Conservation (phyloP, 30 jellyfish, hydroid and myxozoan species). For the Pelagia noctiluca region DNA sequence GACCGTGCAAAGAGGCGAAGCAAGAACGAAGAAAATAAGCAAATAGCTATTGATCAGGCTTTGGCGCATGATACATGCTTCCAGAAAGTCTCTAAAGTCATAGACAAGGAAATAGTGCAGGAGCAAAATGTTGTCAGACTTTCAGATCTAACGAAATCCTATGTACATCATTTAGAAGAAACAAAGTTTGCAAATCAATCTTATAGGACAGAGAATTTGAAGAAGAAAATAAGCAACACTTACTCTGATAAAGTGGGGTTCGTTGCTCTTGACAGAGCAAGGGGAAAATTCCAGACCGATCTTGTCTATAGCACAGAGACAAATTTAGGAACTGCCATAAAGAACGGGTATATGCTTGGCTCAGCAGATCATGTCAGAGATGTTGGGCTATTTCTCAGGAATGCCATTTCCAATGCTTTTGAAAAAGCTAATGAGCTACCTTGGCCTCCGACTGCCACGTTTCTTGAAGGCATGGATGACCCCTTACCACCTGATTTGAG, state of each 20-base stretch:
- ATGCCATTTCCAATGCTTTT: conserved; percentile 23
- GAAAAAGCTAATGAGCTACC: conserved; percentile 27
- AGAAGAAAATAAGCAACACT: conserved; percentile 19
- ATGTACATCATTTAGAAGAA: conserved; percentile 1
- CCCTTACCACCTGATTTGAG: conserved; percentile 27
- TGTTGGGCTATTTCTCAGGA: conserved; percentile 29
- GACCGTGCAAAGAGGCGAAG: conserved; percentile 16
- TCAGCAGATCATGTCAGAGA: conserved; percentile 34
- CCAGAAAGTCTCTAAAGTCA: conserved; percentile 28
- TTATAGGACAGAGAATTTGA: background rate
- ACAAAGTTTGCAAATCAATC: conserved; percentile 16
- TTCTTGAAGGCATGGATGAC: conserved; percentile 30
- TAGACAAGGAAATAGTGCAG: background rate
- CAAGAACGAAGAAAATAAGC: conserved; percentile 28
- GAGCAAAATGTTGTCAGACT: background rate
- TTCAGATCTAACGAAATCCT: conserved; percentile 7
- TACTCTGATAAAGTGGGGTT: conserved; percentile 24
- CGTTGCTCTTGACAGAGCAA: conserved; percentile 20
- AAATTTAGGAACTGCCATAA: conserved; percentile 29
- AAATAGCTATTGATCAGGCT: conserved; percentile 30
- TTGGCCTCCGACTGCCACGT: conserved; percentile 37
- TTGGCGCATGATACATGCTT: conserved; percentile 32
- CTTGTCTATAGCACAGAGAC: conserved; percentile 22
- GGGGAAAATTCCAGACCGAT: conserved; percentile 22
- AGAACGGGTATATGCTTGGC: conserved; percentile 18